These are phyloP conservation scores for Plebejus argus DNA, from an alignment of 2,888 invertebrate species.

Conservation along the genomic window DNA sequence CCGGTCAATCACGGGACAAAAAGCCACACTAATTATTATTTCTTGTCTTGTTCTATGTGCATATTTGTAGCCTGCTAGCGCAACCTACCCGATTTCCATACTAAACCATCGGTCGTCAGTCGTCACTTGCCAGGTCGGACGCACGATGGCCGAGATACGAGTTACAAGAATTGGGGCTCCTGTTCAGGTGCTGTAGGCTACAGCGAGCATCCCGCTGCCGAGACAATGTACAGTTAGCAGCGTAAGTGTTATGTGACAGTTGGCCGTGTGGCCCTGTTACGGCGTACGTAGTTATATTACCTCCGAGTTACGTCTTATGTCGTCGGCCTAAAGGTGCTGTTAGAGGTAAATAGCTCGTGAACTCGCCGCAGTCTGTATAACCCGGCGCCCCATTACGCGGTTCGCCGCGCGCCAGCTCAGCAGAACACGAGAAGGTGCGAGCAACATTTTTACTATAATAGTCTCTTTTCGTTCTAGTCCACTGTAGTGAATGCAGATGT, in stretches of 20 bases:
- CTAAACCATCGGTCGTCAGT: no score
- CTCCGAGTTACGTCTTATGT: background rate
- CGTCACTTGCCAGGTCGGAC: no score
- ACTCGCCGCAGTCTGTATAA: background rate
- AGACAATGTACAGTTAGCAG: background rate
- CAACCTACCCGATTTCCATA: no score
- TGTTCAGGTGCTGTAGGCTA: background rate
- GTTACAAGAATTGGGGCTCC: no score
- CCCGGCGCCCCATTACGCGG: background rate
- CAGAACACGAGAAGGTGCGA: background rate
- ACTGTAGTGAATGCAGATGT: no score
- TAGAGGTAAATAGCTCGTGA: background rate
- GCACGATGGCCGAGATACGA: no score
- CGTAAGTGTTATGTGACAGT: slow-evolving; percentile 10
- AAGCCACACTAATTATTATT: no score
- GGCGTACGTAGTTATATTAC: background rate
- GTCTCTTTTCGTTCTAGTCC: no score
- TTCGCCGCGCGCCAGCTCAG: background rate
- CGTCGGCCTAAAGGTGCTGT: background rate
- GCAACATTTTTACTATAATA: background rate
- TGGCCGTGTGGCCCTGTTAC: background rate
- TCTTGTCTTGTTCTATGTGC: no score
- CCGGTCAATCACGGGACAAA: no score
- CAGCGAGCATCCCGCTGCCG: background rate
- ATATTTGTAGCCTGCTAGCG: no score